Evolutionary conservation across 1,140 invertebrate species (phyloP), one percentile per base, ranked within the genome.

Genomic region (Diachasma alloeum): DNA sequence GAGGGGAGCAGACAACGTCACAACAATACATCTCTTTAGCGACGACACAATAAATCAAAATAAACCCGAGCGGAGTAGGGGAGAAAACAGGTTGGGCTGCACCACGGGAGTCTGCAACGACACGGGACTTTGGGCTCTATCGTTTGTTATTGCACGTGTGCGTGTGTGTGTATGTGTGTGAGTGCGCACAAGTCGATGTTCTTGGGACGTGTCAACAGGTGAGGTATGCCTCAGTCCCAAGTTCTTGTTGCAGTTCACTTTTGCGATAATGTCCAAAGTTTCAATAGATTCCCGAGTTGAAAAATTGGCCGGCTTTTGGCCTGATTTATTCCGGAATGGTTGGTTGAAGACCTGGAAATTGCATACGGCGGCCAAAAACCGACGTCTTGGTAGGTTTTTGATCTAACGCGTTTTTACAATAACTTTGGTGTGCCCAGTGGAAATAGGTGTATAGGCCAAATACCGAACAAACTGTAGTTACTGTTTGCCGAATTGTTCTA

Each of bases 11-110:
- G 79, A 80, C 80, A 86, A 86, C 80, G 85, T 86, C 85, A 87
- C 80, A 87, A 87, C 84, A 86, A 87, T 86, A 84, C 83, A 85
- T 86, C 84, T 87, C 83, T 87, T 87, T 87, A 85, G 83, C 83
- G 84, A 81, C 84, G 84, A 87, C 82, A 86, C 81, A 82, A 87
- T 87, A 85, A 85, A 87, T 87, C 86, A 85, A 86, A 86, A 86
- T 87, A 85, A 86, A 87, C 79, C 83, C 80, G 76, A 71, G 77
- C 78, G 78, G 79, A 22, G 13, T 22, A 39, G 78, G 81, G 80
- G 82, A 83, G 81, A 84, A 83, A 86, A 86, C 86, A 86, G 84
- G 86, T 86, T 86, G 84, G 80, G 79, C 39, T 68, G 36, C 39
- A 39, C 37, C 66, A 31, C 59, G 24, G 59, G 59, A 63, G 59